Base-by-base conservation (phyloP, 2,888 invertebrate species). In the Tanypteryx hageni region DNA sequence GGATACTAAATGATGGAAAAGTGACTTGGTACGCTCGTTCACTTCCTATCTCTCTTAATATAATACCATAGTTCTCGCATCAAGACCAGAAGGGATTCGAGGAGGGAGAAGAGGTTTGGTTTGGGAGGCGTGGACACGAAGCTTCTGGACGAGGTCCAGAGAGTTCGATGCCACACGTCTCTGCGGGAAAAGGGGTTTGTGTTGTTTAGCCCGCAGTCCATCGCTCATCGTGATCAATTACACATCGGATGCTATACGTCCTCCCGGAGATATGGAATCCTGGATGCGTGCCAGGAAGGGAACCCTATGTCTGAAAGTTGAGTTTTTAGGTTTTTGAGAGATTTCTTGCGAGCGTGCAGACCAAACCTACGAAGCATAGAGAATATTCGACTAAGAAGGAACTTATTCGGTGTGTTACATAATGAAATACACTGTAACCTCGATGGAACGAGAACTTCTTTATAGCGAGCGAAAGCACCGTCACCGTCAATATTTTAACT, bases 171-270 rank as follows among this genome's bases (percentile, higher is more conserved):
- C 59, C 59, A 11, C 14, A 10, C 27, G 44, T 31, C 61, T 0
- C 16, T n/a, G 64, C 44, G 89, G 64, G 61, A 82, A n/a, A 31
- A 64, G 31, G 64, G 22, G 18, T 86, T 59, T 22, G 59, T 13
- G 82, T 56, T n/a, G 85, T 59, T 31, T 22, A 64, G 64, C 89
- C 31, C 64, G 8, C 59, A 59, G 64, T 14, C 22, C 61, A 89
- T 89, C 89, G 61, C 89, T 89, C 89, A 89, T 44, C 89, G 61
- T 89, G 89, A 89, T 89, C 89, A 89, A 89, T 89, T 64, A 89
- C 89, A 44, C 89, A 89, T 64, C 89, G 31, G 89, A 86, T 61
- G 86, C 86, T 58, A 89, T 89, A 44, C 44, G 44, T 5, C 27
- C 89, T 61, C 61, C 61, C 44, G 61, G 89, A 31, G 31, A 64